Base-by-base conservation (phyloP, 2,113 vertebrate species). In the Chloropsis cyanopogon region DNA sequence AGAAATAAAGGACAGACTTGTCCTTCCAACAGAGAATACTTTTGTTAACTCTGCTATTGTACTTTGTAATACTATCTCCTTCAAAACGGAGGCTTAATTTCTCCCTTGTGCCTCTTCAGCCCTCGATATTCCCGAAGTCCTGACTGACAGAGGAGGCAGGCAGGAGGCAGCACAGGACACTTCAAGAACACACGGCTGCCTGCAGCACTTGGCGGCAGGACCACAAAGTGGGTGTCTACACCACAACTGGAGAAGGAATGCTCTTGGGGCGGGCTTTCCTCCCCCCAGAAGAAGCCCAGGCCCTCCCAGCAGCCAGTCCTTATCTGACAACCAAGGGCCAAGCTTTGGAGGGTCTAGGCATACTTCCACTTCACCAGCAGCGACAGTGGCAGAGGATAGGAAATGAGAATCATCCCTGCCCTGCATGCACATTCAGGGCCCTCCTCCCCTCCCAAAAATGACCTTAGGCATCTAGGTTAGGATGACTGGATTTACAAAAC, bases 81-180 rank as follows among this genome's bases (percentile, higher is more conserved):
- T 86, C 65, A 71, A 96, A 96, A 91, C 0, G 3, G 49, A 76
- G 72, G 49, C 56, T 85, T 50, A 18, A 61, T 91, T 94, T 92
- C 90, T 92, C 56, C 78, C 88, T 79, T 50, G 60, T 68, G 76
- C 26, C 83, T 83, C 72, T 69, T 26, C 29, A 82, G 50, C 70
- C 26, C 46, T 59, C 11, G 17, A 12, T 59, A 20, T 42, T 91
- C 14, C 75, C 22, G 7, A 50, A 89, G 84, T 70, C 85, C 90
- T 89, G 71, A 56, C 68, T 60, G 53, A 91, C 85, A 70, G 86
- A 56, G 15, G 23, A 85, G 79, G 76, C 97, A 95, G 97, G 91
- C 93, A 98, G 98, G 98, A 97, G 98, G 98, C 98, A 98, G 98
- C 95, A 97, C 97, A 97, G 97, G 53, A 95, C 97, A 24, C 41